These are phyloP conservation scores for Gymnorhina tibicen DNA, from an alignment of 2,113 vertebrate species.

Conservation along the genomic window DNA sequence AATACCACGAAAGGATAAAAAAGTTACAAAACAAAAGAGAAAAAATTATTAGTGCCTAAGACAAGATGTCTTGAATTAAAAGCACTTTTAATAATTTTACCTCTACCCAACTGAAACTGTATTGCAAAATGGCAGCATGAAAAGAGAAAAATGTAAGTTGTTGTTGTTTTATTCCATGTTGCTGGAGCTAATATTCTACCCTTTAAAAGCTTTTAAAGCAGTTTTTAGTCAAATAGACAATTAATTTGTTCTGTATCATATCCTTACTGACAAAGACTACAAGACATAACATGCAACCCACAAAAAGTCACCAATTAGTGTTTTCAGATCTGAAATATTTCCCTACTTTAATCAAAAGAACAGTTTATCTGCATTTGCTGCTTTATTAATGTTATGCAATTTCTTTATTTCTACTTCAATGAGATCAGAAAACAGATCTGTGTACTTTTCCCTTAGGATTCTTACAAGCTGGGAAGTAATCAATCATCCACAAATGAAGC, in stretches of 20 bases:
- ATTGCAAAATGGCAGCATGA: background rate
- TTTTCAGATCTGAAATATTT: slow-evolving; percentile 32
- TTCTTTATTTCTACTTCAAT: slow-evolving; percentile 24
- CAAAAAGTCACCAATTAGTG: background rate
- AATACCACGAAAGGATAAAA: background rate
- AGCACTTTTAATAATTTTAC: background rate
- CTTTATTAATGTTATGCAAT: slow-evolving; percentile 1
- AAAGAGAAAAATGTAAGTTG: background rate
- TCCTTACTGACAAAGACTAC: background rate
- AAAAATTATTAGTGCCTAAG: background rate
- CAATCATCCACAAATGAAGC: background rate
- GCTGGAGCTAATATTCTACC: background rate
- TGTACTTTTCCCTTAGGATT: background rate
- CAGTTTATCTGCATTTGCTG: background rate
- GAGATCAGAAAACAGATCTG: background rate
- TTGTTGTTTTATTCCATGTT: background rate
- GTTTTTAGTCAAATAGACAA: background rate
- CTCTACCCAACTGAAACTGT: background rate
- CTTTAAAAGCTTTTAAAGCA: background rate
- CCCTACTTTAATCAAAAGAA: background rate
- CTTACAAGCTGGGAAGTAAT: background rate
- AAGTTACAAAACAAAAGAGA: background rate
- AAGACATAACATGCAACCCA: background rate
- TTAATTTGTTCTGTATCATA: background rate
- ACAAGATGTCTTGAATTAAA: background rate